Evolutionary conservation across 2,113 vertebrate species (phyloP), one percentile per base, ranked within the genome.

Genomic region (Pseudonaja textilis): DNA sequence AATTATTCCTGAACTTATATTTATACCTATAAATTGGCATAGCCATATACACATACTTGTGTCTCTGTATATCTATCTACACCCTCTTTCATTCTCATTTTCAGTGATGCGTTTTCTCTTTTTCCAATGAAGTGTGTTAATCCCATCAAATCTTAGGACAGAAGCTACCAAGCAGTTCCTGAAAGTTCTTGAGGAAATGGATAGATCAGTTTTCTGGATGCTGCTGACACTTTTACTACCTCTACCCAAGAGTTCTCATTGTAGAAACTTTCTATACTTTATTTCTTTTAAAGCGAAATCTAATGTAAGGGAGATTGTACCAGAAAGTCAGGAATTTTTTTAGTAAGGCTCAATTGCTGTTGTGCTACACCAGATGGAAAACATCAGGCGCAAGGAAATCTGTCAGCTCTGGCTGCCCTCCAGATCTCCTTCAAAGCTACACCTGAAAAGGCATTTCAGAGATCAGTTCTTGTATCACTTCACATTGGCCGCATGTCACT

Each of bases 361-460:
- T 90, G 93, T 92, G 2, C 95, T 90, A 93, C 95, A 91, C 90
- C 92, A 95, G 91, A 91, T 4, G 92, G 88, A 88, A 34, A 87
- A 89, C 2, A 45, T 29, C 0, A 54, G 1, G 29, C 91, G 18
- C 91, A 42, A 90, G 50, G 94, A 87, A 89, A n/a, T 69, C 88
- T 45, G 56, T 87, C 90, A 22, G 85, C 94, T 29, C 47, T 39
- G 93, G 90, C 93, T 5, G 0, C 0, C 47, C 89, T 93, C 94
- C 95, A 94, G 55, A 85, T 1, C 93, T 26, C 85, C 69, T 93
- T 95, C 94, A 96, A 88, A 92, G 93, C 64, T 87, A 94, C 89
- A 95, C 42, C 90, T 2, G 0, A 52, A 87, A 89, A 64, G 91
- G 91, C 25, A 3, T 94, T 93, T 96, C 93, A 20, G 0, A 11